phyloP scores from a whole-genome alignment of 2,113 vertebrate species.

The Sander lucioperca region DNA sequence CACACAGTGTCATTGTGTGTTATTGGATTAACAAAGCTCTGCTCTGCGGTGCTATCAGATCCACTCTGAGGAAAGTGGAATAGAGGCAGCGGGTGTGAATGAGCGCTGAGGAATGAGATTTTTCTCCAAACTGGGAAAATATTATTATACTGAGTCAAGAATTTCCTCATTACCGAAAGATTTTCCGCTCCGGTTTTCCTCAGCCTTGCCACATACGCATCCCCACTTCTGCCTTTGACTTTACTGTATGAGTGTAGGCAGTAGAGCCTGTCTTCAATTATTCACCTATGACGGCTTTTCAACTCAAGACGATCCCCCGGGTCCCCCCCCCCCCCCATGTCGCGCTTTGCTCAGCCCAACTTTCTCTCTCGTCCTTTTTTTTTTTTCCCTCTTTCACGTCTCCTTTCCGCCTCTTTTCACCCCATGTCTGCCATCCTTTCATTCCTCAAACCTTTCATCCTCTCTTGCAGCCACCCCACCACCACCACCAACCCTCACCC shows the following conservation, averaged over 20 bases:
- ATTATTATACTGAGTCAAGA: slow-evolving; percentile 66
- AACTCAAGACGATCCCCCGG: slow-evolving; percentile 58
- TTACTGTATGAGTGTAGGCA: slow-evolving; percentile 49
- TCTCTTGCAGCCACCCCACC: slow-evolving; percentile 26
- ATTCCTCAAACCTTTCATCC: slow-evolving; percentile 78
- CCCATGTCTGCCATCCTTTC: slow-evolving; percentile 68
- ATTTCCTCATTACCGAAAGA: slow-evolving; percentile 68
- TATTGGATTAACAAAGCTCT: slow-evolving; percentile 36
- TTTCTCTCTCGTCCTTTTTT: slow-evolving; percentile 54
- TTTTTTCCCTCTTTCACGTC: slow-evolving; percentile 50
- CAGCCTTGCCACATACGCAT: slow-evolving; percentile 41
- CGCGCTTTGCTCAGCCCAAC: slow-evolving; percentile 66
- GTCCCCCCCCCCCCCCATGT: slow-evolving; percentile 22
- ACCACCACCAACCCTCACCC: slow-evolving; percentile 28
- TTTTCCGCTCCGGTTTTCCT: slow-evolving; percentile 63
- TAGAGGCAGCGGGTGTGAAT: slow-evolving; percentile 32
- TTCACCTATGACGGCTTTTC: slow-evolving; percentile 79
- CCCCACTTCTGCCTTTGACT: slow-evolving; percentile 56
- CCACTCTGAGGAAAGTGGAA: slow-evolving; percentile 34
- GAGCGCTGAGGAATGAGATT: slow-evolving; percentile 59
- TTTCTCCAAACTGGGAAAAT: slow-evolving; percentile 56
- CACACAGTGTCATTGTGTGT: slow-evolving; percentile 30
- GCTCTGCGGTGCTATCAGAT: slow-evolving; percentile 33
- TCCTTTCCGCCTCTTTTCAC: slow-evolving; percentile 72
- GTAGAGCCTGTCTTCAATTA: slow-evolving; percentile 73